Percentiles rank a stretch among this genome's conserved stretches.
These are phyloP conservation scores for Threskiornis aethiopicus DNA, from an alignment of 2,797 vertebrate genomes.

Conservation along the genomic window DNA sequence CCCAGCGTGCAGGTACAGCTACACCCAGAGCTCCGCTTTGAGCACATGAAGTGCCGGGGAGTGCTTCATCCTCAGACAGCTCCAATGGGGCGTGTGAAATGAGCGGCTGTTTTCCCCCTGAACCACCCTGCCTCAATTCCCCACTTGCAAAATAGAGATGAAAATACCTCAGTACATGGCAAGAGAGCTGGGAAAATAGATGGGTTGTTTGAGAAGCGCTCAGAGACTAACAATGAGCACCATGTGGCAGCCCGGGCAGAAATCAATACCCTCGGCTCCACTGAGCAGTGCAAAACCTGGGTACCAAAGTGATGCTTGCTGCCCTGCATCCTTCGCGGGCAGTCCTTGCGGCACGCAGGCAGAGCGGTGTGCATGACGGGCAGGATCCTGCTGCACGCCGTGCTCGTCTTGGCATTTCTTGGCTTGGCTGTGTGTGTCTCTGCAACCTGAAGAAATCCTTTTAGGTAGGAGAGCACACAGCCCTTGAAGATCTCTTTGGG, in stretches of 20 bases:
- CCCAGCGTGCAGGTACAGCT: accelerated
- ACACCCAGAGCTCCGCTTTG: not conserved
- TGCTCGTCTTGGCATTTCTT: not conserved
- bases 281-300: not conserved
- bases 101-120: accelerated
- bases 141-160: not conserved
- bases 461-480: not conserved
- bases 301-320: not conserved
- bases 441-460: not conserved
- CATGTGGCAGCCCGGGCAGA: accelerated
- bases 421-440: not conserved
- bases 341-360: not conserved
- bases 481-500: not conserved
- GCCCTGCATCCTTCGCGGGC: not conserved
- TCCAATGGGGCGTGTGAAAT: accelerated
- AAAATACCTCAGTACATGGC: accelerated
- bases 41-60: accelerated
- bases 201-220: not conserved
- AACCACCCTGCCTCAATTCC: not conserved
- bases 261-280: accelerated
- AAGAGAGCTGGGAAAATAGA: not conserved
- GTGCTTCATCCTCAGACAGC: not conserved
- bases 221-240: not conserved
- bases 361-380: accelerated
- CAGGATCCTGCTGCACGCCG: accelerated